A percentile compares a stretch with the other conserved stretches of the same genome.
phyloP scores from a whole-genome alignment of 2,888 invertebrate species.

The Lathronympha strigana region DNA sequence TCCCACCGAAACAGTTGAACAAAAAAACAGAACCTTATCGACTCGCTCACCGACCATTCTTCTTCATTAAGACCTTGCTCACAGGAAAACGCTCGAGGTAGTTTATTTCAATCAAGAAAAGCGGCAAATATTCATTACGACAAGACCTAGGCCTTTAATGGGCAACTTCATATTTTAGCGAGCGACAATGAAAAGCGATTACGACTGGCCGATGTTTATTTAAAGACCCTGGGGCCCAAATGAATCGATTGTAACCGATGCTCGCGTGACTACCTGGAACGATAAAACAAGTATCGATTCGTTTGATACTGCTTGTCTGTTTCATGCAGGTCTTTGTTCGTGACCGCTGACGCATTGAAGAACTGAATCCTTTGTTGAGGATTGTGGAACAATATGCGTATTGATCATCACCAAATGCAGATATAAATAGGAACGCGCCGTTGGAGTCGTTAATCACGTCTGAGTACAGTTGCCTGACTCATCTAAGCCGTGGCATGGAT shows the following conservation, averaged over 20 bases:
- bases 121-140: constrained; percentile 35
- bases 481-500: constrained; percentile 7
- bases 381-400: constrained; percentile 32
- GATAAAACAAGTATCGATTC: constrained; percentile 55
- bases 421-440: constrained; percentile 17
- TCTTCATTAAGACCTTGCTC: constrained; percentile 28
- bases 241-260: constrained; percentile 60
- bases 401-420: constrained; percentile 18
- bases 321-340: constrained; percentile 37
- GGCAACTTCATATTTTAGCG: constrained; percentile 54
- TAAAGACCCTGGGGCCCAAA: constrained; percentile 61
- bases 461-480: constrained; percentile 27
- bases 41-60: constrained; percentile 15
- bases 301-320: constrained; percentile 47
- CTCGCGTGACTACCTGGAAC: constrained; percentile 62
- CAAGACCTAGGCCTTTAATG: constrained; percentile 32
- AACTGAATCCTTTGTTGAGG: constrained; percentile 32
- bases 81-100: constrained; percentile 19
- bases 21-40: constrained; percentile 8
- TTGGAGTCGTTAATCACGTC: constrained; percentile 31
- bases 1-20: constrained; percentile 11
- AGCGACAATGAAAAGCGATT: constrained; percentile 72
- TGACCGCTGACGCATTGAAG: constrained; percentile 35
- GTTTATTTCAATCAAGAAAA: constrained; percentile 33
- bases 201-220: constrained; percentile 67